Base-by-base conservation (phyloP, 2,888 invertebrate species). In the Bembecia ichneumoniformis region DNA sequence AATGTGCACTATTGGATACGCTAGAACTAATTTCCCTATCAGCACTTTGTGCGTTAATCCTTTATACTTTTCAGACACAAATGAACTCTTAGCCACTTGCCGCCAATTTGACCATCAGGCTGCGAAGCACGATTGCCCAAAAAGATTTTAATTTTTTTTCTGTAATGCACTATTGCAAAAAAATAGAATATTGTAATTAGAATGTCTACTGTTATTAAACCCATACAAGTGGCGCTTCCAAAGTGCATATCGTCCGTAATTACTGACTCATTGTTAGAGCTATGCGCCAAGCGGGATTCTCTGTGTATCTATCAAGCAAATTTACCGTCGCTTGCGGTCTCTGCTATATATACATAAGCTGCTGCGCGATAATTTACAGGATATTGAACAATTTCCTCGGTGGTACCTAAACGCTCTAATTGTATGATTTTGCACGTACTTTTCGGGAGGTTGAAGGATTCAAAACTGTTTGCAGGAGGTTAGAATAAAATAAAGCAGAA, bases 331-430 rank as follows among this genome's bases (percentile, higher is more conserved):
- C 52, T 55, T 55, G 59, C 51, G 53, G 56, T 52, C 35, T 44
- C 43, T 20, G 11, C 34, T 14, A 44, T 16, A 44, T 16, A 44
- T 15, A 14, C 44, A 15, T 44, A 40, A 1, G 40, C 13, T 13
- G 40, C 13, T 14, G 15, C 44, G 15, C 44, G 16, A 13, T 44
- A 44, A 9, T 44, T 15, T 44, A 44, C 44, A 64, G 74, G 71
- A 77, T 77, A 75, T 77, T 69, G 71, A 68, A 71, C 74, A 73
- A 76, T 74, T 74, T 74, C 71, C 70, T 68, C 53, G 53, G 56
- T 53, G 58, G 60, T 56, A 53, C 58, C 60, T 71, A 69, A 73
- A 71, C 68, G 67, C 64, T 67, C 63, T 63, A 63, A 67, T 67
- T 66, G 17, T 17, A 44, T 16, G 44, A 15, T 11, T 40, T n/a